Evolutionary conservation across 1,140 invertebrate species (phyloP), one percentile per base, ranked within the genome.

Genomic region (Cydia pomonella): DNA sequence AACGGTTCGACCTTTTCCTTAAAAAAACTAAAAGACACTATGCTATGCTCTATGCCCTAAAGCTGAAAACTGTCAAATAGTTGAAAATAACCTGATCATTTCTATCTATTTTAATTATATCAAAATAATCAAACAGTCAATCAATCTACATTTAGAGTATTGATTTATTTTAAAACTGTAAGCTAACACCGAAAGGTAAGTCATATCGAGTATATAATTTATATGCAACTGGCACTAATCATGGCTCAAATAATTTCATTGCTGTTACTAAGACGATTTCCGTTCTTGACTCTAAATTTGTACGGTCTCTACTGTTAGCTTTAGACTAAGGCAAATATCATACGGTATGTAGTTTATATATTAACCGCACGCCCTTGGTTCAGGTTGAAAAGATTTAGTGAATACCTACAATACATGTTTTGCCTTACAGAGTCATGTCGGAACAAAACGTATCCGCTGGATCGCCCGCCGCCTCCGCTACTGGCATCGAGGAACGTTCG

Each of bases 401-500:
- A 12, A 44, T 44, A 44, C 41, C 12, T 44, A 44, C 2, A 21
- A 21, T 59, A 23, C 21, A 59, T 59, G 10, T 59, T 59, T 59
- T 50, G 47, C 21, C 53, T 50, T n/a, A 16, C 18, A 18, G 29
- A 69, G 64, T 38, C 27, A 91, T 91, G 89, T 91, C 89, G 59
- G 88, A 90, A 29, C 81, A 84, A 25, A 80, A 79, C 72, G 81
- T 88, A 66, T 80, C 80, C 3, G 81, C 84, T 9, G 79, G 78
- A 0, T 87, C 86, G 4, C 84, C 83, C 4, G 85, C 78, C 4
- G 80, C 82, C 1, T 89, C 89, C 2, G 87, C 82, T 1, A 77
- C 82, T 18, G 86, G 81, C 62, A 84, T 84, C 1, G 89, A 91
- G 33, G 84, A 87, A 53, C 85, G 86, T 53, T 88, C 89, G 23